Evolutionary conservation across 2,888 invertebrate genomes (phyloP).

Genomic region (Sussaba pulchella): DNA sequence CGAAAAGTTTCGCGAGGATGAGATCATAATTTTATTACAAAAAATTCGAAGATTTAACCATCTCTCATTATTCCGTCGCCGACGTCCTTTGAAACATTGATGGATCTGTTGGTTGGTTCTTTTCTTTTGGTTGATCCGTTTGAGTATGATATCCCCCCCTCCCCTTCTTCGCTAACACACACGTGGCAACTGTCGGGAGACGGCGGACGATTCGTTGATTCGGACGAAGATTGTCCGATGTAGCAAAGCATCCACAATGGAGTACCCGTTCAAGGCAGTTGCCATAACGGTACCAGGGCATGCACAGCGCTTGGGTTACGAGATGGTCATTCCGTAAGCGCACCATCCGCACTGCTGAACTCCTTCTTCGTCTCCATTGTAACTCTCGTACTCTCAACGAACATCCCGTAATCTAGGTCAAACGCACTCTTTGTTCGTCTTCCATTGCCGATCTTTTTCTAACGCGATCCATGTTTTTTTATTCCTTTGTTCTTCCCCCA

Average conservation of each 20-base stretch:
- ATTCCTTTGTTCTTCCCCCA: slow-evolving; percentile 14
- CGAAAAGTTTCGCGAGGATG: no score
- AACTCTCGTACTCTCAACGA: slow-evolving; percentile 40
- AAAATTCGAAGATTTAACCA: no score
- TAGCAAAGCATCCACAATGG: slow-evolving; percentile 1
- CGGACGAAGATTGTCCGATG: not conserved
- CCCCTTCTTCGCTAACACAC: no score
- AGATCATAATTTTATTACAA: no score
- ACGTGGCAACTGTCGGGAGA: not conserved
- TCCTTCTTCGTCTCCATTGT: slow-evolving; percentile 19
- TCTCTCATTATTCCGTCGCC: no score
- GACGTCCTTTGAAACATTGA: no score
- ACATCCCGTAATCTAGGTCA: slow-evolving; percentile 52
- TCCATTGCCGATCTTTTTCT: slow-evolving; percentile 33
- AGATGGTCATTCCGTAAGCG: slow-evolving; percentile 29
- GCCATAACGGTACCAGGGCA: slow-evolving; percentile 38
- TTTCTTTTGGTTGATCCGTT: no score
- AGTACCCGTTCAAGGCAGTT: slow-evolving; percentile 20
- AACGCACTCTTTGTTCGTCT: slow-evolving; percentile 60
- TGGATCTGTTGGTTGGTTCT: no score
- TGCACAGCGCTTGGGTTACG: slow-evolving; percentile 36
- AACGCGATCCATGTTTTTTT: not conserved
- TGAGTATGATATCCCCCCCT: no score
- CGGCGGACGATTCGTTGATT: slow-evolving; percentile 16
- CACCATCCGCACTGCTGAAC: slow-evolving; percentile 26